Conservation (phyloP, 1,140 invertebrate species). For the roundworm (Caenorhabditis elegans) region DNA sequence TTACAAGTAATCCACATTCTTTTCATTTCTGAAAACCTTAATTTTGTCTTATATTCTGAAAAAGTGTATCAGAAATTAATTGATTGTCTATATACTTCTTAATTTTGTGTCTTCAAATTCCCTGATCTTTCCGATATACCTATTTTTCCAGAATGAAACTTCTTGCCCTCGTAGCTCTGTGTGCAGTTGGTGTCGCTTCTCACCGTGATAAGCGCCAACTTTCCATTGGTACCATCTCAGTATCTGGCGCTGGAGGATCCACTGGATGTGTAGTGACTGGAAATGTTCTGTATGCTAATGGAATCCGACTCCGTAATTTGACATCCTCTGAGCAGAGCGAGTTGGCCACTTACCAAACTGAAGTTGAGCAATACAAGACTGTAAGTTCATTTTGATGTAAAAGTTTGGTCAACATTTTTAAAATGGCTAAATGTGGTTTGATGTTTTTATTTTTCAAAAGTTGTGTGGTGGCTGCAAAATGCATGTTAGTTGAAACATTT, state of each 20-base stretch:
- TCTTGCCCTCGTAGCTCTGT: neutral
- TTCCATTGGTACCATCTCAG: slow-evolving; percentile 45
- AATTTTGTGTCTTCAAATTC: neutral
- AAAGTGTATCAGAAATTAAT: too few species aligned
- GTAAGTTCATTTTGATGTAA: neutral
- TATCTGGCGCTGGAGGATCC: slow-evolving; percentile 47
- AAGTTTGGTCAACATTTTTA: neutral
- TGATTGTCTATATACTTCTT: too few species aligned
- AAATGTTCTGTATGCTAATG: slow-evolving; percentile 50
- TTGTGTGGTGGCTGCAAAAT: too few species aligned
- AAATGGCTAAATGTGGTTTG: neutral
- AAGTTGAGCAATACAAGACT: slow-evolving; percentile 49
- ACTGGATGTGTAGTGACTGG: slow-evolving; percentile 56
- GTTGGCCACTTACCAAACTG: slow-evolving; percentile 42
- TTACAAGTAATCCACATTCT: too few species aligned
- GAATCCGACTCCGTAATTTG: slow-evolving; percentile 49
- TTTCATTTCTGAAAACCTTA: too few species aligned
- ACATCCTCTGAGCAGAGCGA: slow-evolving; percentile 49
- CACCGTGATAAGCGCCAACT: slow-evolving; percentile 50
- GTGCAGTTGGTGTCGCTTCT: slow-evolving; percentile 1
- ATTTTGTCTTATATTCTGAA: too few species aligned
- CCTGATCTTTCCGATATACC: neutral
- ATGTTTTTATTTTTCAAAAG: too few species aligned
- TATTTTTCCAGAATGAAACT: slow-evolving; percentile 34
- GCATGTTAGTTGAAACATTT: too few species aligned